Evolutionary conservation across 2,888 invertebrate genomes (phyloP).

Genomic region (Stegana nigrithorax): DNA sequence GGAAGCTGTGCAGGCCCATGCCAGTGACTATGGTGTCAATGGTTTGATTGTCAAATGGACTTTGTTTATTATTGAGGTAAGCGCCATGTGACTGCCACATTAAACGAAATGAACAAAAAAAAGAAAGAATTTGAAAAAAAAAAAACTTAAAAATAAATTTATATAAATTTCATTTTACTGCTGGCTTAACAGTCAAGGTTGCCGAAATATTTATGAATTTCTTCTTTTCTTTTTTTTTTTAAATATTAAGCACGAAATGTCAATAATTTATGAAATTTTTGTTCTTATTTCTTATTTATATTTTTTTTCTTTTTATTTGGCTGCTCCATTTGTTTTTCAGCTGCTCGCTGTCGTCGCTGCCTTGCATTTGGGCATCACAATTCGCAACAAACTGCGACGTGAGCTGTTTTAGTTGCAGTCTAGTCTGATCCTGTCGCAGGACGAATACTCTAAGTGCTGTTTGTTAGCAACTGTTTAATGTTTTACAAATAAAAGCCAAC

Average conservation of each 20-base stretch:
- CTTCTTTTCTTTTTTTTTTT: neutral
- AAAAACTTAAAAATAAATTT: neutral
- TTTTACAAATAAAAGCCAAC: neutral
- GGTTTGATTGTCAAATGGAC: conserved; percentile 60
- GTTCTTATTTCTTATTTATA: neutral
- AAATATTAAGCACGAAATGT: too few species aligned
- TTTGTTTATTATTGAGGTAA: conserved; percentile 55
- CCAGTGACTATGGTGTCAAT: conserved; percentile 50
- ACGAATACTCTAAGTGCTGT: neutral
- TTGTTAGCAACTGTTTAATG: neutral
- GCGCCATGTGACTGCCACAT: too few species aligned
- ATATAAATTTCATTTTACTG: neutral
- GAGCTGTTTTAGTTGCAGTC: conserved; percentile 36
- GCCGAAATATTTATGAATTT: neutral
- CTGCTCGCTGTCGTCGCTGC: conserved; percentile 50
- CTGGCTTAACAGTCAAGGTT: neutral
- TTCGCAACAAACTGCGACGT: conserved; percentile 58
- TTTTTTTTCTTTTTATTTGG: too few species aligned
- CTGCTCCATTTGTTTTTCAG: conserved; percentile 36
- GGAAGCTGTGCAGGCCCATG: conserved; percentile 47
- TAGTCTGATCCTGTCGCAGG: neutral
- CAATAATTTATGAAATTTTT: neutral
- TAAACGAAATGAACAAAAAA: too few species aligned
- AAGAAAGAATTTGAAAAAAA: too few species aligned
- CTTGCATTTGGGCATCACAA: conserved; percentile 55